phyloP scores from a whole-genome alignment of 2,113 vertebrate genomes.

The Arenaria interpres region DNA sequence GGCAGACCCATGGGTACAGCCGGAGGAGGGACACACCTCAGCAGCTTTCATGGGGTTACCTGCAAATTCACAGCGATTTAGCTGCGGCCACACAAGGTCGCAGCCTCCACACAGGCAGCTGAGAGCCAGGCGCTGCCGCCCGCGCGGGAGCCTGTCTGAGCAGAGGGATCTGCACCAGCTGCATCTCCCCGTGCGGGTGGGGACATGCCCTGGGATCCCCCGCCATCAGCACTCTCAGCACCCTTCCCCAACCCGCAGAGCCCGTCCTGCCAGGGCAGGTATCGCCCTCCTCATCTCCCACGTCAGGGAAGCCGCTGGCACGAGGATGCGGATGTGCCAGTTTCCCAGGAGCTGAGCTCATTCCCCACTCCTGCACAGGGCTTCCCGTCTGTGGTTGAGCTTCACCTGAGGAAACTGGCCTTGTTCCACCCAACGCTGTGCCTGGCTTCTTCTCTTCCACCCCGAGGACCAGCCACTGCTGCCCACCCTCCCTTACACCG shows the following conservation, averaged over 20 bases:
- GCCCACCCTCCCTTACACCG: neutral
- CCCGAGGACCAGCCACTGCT: neutral
- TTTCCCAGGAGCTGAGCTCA: neutral
- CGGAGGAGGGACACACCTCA: neutral
- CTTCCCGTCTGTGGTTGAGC: neutral
- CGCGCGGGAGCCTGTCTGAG: neutral
- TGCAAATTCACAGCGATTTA: neutral
- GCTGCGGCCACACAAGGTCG: neutral
- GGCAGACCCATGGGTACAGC: neutral
- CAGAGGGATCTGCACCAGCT: neutral
- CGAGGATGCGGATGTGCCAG: neutral
- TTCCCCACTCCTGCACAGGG: neutral
- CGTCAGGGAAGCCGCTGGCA: neutral
- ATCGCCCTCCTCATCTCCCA: neutral
- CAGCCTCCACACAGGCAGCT: neutral
- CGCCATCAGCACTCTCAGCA: neutral
- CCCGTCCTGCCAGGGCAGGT: neutral
- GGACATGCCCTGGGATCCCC: neutral
- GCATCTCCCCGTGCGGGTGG: neutral
- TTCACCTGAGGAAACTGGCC: neutral
- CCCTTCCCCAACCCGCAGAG: accelerated
- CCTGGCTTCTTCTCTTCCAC: neutral
- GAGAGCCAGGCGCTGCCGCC: neutral
- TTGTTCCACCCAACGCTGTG: neutral
- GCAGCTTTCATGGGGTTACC: neutral